A percentile compares a stretch with the other conserved stretches of the same genome.
These are phyloP conservation scores for Halcyon senegalensis DNA, from an alignment of 2,113 vertebrate genomes.

Conservation along the genomic window DNA sequence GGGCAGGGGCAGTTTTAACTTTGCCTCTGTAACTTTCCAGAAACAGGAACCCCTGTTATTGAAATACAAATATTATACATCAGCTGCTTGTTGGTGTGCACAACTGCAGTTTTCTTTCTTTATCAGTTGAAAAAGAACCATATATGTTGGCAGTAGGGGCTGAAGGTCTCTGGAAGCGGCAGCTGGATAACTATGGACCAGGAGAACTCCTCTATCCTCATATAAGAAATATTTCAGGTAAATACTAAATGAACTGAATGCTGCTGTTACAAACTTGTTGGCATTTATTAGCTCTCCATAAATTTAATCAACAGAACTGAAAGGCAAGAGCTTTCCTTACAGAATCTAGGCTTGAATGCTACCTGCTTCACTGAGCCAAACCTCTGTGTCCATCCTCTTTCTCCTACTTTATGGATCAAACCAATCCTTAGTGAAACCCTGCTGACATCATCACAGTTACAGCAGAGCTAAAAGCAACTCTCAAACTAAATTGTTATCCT, in stretches of 20 bases:
- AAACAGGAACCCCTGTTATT: neutral
- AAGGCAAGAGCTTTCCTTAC: neutral
- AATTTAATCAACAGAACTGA: neutral
- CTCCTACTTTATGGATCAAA: neutral
- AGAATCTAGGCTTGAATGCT: neutral
- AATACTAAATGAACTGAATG: neutral
- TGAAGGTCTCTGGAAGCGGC: constrained; percentile 78
- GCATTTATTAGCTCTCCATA: neutral
- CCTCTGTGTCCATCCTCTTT: neutral
- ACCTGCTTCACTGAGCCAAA: neutral
- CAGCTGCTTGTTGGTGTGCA: neutral
- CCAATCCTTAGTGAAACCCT: neutral
- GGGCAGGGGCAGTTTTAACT: neutral
- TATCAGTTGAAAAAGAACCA: constrained; percentile 65
- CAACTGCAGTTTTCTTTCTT: neutral
- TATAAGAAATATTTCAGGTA: constrained; percentile 76
- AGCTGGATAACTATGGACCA: constrained; percentile 69
- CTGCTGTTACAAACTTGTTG: neutral
- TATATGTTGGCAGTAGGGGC: constrained; percentile 71
- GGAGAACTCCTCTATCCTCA: constrained; percentile 60
- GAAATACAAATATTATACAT: neutral
- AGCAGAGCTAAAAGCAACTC: neutral
- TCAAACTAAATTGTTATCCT: neutral
- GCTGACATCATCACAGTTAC: neutral
- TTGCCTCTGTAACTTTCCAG: neutral